These are phyloP conservation scores for Eulemur macaco DNA, from an alignment of 2,113 vertebrate genomes.

Conservation along the genomic window DNA sequence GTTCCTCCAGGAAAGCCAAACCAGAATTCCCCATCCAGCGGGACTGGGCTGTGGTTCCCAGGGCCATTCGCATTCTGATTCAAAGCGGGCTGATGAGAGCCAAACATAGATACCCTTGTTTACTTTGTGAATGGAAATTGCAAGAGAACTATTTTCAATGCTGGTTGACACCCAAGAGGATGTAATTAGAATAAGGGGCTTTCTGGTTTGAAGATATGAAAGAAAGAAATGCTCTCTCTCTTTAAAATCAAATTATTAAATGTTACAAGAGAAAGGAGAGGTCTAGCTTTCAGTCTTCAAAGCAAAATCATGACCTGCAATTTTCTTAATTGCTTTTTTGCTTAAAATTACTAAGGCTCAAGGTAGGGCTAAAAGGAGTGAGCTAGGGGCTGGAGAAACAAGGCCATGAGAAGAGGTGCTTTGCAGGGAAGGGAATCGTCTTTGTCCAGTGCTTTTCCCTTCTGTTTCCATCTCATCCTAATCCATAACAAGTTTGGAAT, in stretches of 20 bases:
- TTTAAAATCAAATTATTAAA: constrained; percentile 62
- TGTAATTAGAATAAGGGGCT: constrained; percentile 67
- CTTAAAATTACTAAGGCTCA: constrained; percentile 7
- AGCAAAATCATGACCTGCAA: constrained; percentile 41
- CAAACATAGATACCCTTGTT: constrained; percentile 30
- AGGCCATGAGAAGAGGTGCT: background rate
- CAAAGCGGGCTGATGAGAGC: constrained; percentile 16
- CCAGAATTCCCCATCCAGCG: constrained; percentile 55
- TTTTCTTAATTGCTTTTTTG: constrained; percentile 15
- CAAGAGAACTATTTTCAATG: constrained; percentile 48
- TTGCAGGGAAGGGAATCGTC: background rate
- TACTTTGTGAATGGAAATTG: constrained; percentile 45
- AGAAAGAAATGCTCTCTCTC: constrained; percentile 43
- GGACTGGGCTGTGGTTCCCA: constrained; percentile 5
- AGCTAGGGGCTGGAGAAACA: background rate
- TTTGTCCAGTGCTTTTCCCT: background rate
- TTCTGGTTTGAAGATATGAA: constrained; percentile 63
- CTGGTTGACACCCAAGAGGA: constrained; percentile 38
- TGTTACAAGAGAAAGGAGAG: background rate
- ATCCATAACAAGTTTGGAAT: background rate
- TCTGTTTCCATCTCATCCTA: background rate
- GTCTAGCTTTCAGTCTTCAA: constrained; percentile 52
- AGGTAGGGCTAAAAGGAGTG: background rate
- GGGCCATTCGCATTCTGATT: constrained; percentile 43
- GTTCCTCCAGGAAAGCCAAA: constrained; percentile 47